Base-by-base conservation (phyloP, 1,140 invertebrate genomes). In the Drepana arcuata region DNA sequence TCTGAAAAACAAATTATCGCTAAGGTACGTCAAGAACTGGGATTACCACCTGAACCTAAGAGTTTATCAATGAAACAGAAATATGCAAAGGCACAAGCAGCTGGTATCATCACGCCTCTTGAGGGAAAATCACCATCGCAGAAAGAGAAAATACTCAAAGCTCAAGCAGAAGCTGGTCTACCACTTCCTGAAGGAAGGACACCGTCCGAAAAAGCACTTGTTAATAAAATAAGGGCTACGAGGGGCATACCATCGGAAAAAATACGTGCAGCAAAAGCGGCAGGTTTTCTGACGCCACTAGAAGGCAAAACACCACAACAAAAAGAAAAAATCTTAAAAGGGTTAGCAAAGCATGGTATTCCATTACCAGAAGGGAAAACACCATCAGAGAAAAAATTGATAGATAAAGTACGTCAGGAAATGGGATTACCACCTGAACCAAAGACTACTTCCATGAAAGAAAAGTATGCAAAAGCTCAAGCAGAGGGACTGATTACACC, bases 81-180 rank as follows among this genome's bases (percentile, higher is more conserved):
- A 44, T 21, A 40, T 1, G 26, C 29, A 7, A 41, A 45, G 39
- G 52, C 41, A 13, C 35, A 44, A 29, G 40, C 28, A 14, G 34
- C 18, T 11, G 53, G 47, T 16, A 10, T 55, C 6, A 12, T 55
- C 12, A 39, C 35, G 0, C 40, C 48, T 6, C 24, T 48, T n/a
- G 26, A 47, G 31, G 54, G 54, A 4, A 62, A 55, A 36, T 41
- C 26, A 6, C 25, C 25, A 4, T 10, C 25, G 9, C 26, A 54
- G 21, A 53, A 56, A 39, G 48, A 48, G 41, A 48, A 47, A 37
- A 52, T 58, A 26, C 16, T 58, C 12, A 47, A 35, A 37, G 40
- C 14, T 2, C 26, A 42, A 29, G 34, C 31, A n/a, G n/a, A 26
- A 7, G 4, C n/a, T 26, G 24, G 24, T 7, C 4, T 10, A 2